Evolutionary conservation across 2,888 invertebrate species (phyloP).

Genomic region (Dynastes grantii): DNA sequence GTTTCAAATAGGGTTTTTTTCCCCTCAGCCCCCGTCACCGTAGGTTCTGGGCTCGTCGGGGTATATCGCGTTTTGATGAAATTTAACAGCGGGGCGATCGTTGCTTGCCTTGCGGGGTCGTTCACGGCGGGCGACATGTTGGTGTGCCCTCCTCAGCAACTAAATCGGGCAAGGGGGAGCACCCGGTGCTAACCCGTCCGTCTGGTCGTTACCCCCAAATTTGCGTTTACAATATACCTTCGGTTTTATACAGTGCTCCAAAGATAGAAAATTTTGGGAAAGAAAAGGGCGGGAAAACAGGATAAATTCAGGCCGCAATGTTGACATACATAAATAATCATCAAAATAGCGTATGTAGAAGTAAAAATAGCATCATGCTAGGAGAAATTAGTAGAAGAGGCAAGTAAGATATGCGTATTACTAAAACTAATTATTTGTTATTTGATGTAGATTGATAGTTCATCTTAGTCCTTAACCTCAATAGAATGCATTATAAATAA

Average conservation of each 20-base stretch:
- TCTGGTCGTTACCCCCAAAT: conserved; percentile 38
- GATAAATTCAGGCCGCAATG: neutral
- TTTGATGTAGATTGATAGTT: too few relatives aligned
- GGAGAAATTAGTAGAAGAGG: too few relatives aligned
- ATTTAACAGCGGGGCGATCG: conserved; percentile 13
- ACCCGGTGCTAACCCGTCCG: conserved; percentile 23
- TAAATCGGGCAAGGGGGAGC: conserved; percentile 22
- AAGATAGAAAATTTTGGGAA: neutral
- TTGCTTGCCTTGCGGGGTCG: conserved; percentile 15
- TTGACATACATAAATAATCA: too few relatives aligned
- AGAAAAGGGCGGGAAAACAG: neutral
- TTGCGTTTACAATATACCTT: conserved; percentile 21
- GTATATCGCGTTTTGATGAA: conserved; percentile 24
- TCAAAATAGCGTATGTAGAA: too few relatives aligned
- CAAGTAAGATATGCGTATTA: too few relatives aligned
- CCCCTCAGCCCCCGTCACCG: neutral
- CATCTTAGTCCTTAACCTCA: too few relatives aligned
- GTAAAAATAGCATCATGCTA: too few relatives aligned
- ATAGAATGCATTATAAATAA: too few relatives aligned
- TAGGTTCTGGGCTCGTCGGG: neutral
- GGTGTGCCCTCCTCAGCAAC: conserved; percentile 7
- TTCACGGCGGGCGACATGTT: conserved; percentile 13
- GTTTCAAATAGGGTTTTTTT: neutral
- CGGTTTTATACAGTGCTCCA: neutral
- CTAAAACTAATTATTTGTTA: too few relatives aligned